Percentiles rank a stretch among this genome's conserved stretches.
Conservation (phyloP, 2,797 vertebrate species). For the Dicrostonyx torquatus region DNA sequence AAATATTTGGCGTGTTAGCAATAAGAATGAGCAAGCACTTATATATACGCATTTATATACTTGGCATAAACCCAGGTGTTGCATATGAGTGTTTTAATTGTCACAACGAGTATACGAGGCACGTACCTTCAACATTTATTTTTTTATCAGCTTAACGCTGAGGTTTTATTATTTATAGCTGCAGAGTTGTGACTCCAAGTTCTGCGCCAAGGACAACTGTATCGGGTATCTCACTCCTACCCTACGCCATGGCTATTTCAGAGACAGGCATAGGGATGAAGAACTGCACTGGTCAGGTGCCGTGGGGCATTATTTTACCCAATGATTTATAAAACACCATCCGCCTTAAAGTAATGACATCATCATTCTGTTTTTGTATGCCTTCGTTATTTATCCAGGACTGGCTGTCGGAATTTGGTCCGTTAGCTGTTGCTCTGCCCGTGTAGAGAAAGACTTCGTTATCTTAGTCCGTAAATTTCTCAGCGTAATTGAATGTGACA, state of each 20-base stretch:
- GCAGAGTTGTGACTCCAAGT: not conserved
- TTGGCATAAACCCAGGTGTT: not conserved
- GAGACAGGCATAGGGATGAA: not conserved
- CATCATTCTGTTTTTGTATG: not conserved
- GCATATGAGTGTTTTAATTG: not conserved
- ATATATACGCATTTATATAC: not conserved
- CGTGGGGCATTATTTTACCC: constrained; percentile 12
- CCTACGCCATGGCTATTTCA: fast-evolving
- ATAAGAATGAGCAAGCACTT: constrained; percentile 25
- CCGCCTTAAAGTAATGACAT: constrained; percentile 28
- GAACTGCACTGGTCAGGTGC: not conserved
- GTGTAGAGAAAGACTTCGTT: constrained; percentile 27
- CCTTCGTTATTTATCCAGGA: constrained; percentile 15
- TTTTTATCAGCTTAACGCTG: not conserved
- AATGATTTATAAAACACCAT: constrained; percentile 27
- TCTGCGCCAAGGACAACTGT: not conserved
- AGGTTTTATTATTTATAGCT: constrained; percentile 13
- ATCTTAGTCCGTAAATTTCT: constrained; percentile 47
- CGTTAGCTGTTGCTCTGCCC: constrained; percentile 49
- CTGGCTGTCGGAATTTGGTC: constrained; percentile 31
- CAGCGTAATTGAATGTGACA: constrained; percentile 13
- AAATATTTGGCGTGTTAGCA: constrained; percentile 32
- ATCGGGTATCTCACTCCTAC: not conserved
- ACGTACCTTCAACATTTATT: not conserved
- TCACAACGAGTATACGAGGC: not conserved